These are phyloP conservation scores for Conger conger DNA, from an alignment of 2,113 vertebrate genomes.

Conservation along the genomic window DNA sequence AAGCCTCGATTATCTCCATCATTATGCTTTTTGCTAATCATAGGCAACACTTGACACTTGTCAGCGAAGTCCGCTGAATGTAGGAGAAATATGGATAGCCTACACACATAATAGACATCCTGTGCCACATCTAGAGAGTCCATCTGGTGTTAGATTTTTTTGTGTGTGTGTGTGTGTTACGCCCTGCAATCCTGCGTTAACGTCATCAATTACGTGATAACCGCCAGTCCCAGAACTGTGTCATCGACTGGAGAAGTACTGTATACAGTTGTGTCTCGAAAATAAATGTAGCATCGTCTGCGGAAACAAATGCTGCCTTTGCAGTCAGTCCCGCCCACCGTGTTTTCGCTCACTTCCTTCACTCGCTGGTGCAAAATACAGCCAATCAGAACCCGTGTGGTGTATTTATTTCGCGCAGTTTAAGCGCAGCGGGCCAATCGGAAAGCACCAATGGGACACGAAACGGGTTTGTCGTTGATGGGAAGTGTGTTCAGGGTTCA, in stretches of 20 bases:
- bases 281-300: no score
- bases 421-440: slow-evolving; percentile 19
- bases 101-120: no score
- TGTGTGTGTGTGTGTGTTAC: neutral
- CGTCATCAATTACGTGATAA: neutral
- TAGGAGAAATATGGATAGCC: no score
- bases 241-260: no score
- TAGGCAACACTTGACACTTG: no score
- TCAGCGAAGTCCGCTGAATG: no score
- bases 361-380: neutral
- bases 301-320: neutral
- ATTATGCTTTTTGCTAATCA: no score
- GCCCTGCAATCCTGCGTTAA: neutral
- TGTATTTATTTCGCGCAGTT: neutral
- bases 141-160: neutral
- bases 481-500: slow-evolving; percentile 8
- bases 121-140: neutral
- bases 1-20: no score
- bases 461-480: slow-evolving; percentile 13
- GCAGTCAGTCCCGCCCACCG: neutral
- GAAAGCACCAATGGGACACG: neutral
- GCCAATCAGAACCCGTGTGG: slow-evolving; percentile 5
- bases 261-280: no score
- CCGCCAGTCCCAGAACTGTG: no score
- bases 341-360: slow-evolving; percentile 7